Evolutionary conservation across 2,888 invertebrate genomes (phyloP), one percentile per base, ranked within the genome.

Genomic region (Tethea ocularis): DNA sequence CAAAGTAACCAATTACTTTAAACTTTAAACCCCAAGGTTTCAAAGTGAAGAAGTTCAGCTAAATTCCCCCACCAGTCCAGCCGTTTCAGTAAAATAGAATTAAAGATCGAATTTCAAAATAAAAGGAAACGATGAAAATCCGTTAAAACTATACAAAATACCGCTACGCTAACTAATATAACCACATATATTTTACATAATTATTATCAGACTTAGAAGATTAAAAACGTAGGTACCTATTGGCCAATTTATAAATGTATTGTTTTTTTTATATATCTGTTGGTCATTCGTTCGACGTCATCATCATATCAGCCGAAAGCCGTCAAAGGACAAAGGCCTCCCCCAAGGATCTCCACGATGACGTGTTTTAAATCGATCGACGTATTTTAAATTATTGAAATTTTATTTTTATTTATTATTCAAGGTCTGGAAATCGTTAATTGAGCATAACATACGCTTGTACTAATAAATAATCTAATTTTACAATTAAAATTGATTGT

Each of bases 181-280:
- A 17, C 4, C 41, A 41, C 17, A 17, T 41, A 36, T 36, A 38
- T 38, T n/a, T 38, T 38, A 38, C 38, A 38, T 38, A 38, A 38
- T 38, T 38, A 46, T 46, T 20, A 46, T 46, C 46, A 46, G 46
- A 46, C 46, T 46, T 46, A 8, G 20, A 46, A 20, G 7, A 5
- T 17, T 17, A 17, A 41, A 41, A 10, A 29, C 10, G 29, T 29
- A 29, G 13, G 36, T 36, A 36, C 36, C 36, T n/a, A 38, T 38
- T 38, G 38, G 38, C 38, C 38, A 13, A 15, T 2, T 36, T 5
- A 36, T 15, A 15, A 15, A 20, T 46, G 17, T 20, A 20, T 46
- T 5, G 22, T 51, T 56, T 60, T 66, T 46, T 66, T 5, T 66
- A 57, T 78, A 84, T 52, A n/a, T 86, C 84, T 24, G 78, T 63